Evolutionary conservation across 2,113 vertebrate genomes (phyloP).

Genomic region (Apistogramma diplotaenia): DNA sequence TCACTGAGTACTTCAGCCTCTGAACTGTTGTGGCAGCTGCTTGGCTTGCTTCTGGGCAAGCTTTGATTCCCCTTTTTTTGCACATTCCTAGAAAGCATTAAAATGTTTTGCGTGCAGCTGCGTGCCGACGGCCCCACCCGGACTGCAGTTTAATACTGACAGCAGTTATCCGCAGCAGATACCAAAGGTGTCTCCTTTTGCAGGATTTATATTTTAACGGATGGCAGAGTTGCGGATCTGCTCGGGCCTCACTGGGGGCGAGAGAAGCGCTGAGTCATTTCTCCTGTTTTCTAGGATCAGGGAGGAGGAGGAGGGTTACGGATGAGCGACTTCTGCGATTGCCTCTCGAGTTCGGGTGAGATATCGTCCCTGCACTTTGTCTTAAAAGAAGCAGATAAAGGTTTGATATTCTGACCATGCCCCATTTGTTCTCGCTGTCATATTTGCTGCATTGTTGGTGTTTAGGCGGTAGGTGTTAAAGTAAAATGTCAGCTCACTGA

Average conservation of each 20-base stretch:
- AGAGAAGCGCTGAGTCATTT: constrained; percentile 20
- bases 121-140: neutral
- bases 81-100: neutral
- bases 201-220: neutral
- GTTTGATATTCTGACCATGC: constrained; percentile 2
- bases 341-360: constrained; percentile 91
- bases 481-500: constrained; percentile 37
- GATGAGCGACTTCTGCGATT: constrained; percentile 86
- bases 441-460: constrained; percentile 8
- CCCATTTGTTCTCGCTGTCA: neutral
- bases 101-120: neutral
- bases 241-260: neutral
- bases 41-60: neutral
- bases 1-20: neutral
- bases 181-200: neutral
- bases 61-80: neutral
- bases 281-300: constrained; percentile 70
- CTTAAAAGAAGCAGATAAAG: neutral
- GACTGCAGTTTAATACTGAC: neutral
- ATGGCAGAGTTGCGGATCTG: neutral
- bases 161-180: neutral
- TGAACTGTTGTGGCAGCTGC: neutral
- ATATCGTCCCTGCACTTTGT: constrained; percentile 1
- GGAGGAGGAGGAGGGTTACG: constrained; percentile 85
- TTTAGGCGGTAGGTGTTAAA: constrained; percentile 5